Evolutionary conservation across 2,797 vertebrate genomes (phyloP), one percentile per base, ranked within the genome.

Genomic region (Acipenser transmontanus): DNA sequence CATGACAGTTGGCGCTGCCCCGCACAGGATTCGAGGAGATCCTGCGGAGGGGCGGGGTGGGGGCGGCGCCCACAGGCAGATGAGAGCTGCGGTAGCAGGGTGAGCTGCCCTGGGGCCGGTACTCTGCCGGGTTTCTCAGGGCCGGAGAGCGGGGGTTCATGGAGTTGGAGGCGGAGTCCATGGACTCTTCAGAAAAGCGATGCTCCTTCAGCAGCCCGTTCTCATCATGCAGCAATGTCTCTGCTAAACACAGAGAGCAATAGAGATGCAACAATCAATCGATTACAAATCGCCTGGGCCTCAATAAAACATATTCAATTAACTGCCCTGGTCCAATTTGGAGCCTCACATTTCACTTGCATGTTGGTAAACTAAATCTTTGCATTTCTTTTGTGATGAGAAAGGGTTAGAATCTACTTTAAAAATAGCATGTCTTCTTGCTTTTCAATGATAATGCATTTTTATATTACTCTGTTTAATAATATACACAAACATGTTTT

Each of bases 91-190:
- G 81, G 74, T 87, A 93, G 76, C 85, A 93, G 0, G 85, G 77
- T 71, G 81, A 76, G 75, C 78, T 83, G 71, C 86, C 79, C 67
- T 87, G 80, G 59, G 84, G 66, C 59, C 79, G 85, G 74, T 85
- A 93, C 71, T 92, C 91, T 0, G 77, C 83, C 66, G 88, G 75
- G 74, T 79, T 92, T 70, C 83, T 85, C 63, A 69, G 72, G 0
- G 73, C 71, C 2, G 87, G 87, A 54, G 82, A 90, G 20, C 88
- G 85, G 1, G 87, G 85, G 59, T 84, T 92, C 80, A 91, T 89
- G 78, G 92, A 92, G 82, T 91, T 93, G 73, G 91, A 90, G 72
- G 92, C 87, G 0, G 91, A 93, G 79, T 91, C 93, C 88, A 94
- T 86, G 70, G 85, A 82, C 69, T 91, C 82, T 66, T 93, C 87